Conservation (phyloP, 2,797 vertebrate genomes). For the Halcyon leucocephala region DNA sequence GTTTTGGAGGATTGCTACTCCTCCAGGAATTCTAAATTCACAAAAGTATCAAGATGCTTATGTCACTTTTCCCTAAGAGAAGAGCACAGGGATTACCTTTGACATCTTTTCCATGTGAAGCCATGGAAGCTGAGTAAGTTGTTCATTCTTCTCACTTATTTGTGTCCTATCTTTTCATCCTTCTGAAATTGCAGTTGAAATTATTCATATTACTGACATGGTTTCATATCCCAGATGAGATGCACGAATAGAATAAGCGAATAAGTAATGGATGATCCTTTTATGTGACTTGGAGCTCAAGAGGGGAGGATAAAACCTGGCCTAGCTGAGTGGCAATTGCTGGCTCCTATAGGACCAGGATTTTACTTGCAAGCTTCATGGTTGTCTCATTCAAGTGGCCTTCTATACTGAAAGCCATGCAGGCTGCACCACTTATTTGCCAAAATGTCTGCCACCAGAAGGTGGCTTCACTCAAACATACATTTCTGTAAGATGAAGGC, state of each 20-base stretch:
- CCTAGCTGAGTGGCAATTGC: not conserved
- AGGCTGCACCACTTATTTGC: not conserved
- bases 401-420: not conserved
- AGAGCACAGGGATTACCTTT: not conserved
- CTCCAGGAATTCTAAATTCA: not conserved
- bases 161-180: not conserved
- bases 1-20: not conserved
- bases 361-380: not conserved
- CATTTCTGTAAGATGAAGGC: not conserved
- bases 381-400: not conserved
- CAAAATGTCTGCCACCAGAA: constrained; percentile 1
- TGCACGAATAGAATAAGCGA: not conserved
- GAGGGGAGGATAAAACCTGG: not conserved
- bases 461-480: constrained; percentile 17
- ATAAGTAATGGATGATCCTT: not conserved
- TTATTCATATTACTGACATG: not conserved
- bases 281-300: not conserved
- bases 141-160: not conserved
- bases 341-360: not conserved
- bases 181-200: not conserved
- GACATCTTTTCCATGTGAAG: not conserved
- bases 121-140: not conserved
- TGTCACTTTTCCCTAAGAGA: not conserved
- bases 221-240: not conserved
- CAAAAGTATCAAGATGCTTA: not conserved